Conservation (phyloP, 2,113 vertebrate genomes). For the Mugil cephalus region DNA sequence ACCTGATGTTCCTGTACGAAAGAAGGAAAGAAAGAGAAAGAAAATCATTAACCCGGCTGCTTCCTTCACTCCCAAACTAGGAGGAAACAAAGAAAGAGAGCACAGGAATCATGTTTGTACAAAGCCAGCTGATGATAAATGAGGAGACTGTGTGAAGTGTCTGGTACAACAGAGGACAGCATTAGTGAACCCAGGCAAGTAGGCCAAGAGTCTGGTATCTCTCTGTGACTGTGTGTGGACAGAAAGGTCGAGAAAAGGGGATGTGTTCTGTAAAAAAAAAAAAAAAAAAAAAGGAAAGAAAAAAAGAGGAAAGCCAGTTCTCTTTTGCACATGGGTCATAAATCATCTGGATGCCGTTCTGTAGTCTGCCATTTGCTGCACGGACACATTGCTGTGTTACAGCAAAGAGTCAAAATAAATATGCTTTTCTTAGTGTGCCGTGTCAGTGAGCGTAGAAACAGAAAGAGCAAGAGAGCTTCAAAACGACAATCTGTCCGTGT, state of each 20-base stretch:
- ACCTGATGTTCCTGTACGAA: constrained; percentile 69
- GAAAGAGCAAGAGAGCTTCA: constrained; percentile 40
- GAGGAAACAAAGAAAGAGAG: constrained; percentile 16
- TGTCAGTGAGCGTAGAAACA: constrained; percentile 68
- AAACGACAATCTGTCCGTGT: constrained; percentile 53
- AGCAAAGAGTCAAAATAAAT: constrained; percentile 78
- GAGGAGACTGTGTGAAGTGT: constrained; percentile 59
- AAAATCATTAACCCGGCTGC: constrained; percentile 36
- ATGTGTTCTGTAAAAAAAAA: neutral
- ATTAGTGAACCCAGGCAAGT: constrained; percentile 72
- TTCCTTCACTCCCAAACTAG: constrained; percentile 12
- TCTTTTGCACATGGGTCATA: constrained; percentile 64
- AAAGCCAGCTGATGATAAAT: constrained; percentile 65
- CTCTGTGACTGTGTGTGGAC: constrained; percentile 48
- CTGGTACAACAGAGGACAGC: constrained; percentile 65
- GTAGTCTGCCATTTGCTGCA: constrained; percentile 76
- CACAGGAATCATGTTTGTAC: constrained; percentile 49
- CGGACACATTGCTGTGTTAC: constrained; percentile 74
- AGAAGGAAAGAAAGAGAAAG: constrained; percentile 33
- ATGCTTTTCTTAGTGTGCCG: constrained; percentile 64
- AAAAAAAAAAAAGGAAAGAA: neutral
- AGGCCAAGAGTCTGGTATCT: constrained; percentile 68
- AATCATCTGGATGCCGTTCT: constrained; percentile 75
- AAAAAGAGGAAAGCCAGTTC: constrained; percentile 43
- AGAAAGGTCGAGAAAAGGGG: neutral